Evolutionary conservation across 2,113 vertebrate genomes (phyloP).

Genomic region (Myotis lucifugus): DNA sequence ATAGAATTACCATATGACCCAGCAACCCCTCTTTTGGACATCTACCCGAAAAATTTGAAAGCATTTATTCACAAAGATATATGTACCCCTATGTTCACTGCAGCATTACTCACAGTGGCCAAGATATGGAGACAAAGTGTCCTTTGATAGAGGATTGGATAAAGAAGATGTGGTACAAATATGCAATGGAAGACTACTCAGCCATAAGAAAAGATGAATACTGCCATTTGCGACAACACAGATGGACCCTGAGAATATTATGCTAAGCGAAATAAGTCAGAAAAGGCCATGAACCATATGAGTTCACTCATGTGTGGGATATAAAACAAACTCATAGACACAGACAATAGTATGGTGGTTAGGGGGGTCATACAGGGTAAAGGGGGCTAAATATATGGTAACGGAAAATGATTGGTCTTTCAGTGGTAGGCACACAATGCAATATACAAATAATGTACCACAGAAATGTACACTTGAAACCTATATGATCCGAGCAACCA

Average conservation of each 20-base stretch:
- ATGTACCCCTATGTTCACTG: neutral
- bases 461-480: neutral
- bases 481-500: neutral
- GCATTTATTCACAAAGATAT: neutral
- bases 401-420: neutral
- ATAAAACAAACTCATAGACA: neutral
- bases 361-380: neutral
- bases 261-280: neutral
- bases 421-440: neutral
- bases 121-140: neutral
- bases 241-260: neutral
- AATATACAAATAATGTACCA: neutral
- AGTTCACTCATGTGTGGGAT: neutral
- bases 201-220: neutral
- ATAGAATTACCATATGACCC: neutral
- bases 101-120: neutral
- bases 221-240: neutral
- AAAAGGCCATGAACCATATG: neutral
- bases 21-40: neutral
- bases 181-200: neutral
- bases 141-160: neutral
- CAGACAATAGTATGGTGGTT: neutral
- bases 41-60: neutral
- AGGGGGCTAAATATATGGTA: neutral
- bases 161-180: neutral